These are phyloP conservation scores for Nysson spinosus DNA, from an alignment of 2,888 invertebrate species.

Conservation along the genomic window DNA sequence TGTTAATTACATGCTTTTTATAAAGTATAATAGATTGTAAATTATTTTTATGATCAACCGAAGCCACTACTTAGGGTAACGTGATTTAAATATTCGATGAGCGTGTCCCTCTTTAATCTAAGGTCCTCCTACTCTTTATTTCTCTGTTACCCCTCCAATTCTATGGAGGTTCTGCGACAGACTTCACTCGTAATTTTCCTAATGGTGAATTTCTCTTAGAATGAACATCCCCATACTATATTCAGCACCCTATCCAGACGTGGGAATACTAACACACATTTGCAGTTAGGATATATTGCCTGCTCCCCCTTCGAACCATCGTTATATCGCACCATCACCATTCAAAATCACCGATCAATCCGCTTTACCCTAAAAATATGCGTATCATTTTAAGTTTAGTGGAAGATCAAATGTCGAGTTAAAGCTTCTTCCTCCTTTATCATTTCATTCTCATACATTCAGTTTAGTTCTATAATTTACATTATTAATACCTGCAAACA, in stretches of 20 bases:
- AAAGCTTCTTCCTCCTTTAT: too few species aligned
- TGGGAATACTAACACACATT: conserved; percentile 8
- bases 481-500: too few species aligned
- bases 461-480: too few species aligned
- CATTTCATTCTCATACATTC: too few species aligned
- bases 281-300: conserved; percentile 37
- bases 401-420: not conserved
- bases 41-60: too few species aligned
- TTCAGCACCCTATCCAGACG: conserved; percentile 15
- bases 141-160: conserved; percentile 39
- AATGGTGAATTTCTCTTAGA: conserved; percentile 17
- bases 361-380: conserved; percentile 9
- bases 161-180: conserved; percentile 9
- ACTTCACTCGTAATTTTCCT: conserved; percentile 19
- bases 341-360: conserved; percentile 23
- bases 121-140: conserved; percentile 1
- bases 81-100: too few species aligned
- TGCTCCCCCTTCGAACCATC: conserved; percentile 30
- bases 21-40: too few species aligned
- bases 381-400: not conserved
- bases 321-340: conserved; percentile 4
- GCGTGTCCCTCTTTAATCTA: too few species aligned
- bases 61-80: too few species aligned
- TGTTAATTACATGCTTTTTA: too few species aligned
- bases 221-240: conserved; percentile 17